A percentile compares a stretch with the other conserved stretches of the same genome.
Evolutionary conservation across 1,140 invertebrate species (phyloP).

Genomic region (Musca vetustissima): DNA sequence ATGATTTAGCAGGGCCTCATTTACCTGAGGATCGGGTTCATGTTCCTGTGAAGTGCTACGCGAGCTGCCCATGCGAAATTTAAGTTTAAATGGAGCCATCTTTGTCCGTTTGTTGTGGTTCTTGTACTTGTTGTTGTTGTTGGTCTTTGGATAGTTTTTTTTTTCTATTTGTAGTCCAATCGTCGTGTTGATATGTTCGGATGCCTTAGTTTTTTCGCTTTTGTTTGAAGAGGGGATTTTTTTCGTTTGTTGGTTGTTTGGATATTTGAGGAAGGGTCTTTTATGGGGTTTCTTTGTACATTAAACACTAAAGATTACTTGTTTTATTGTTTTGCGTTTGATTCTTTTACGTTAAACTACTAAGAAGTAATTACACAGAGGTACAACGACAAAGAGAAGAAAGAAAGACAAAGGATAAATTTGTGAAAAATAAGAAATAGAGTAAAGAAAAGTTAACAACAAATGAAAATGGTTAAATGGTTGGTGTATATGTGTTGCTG

Average conservation of each 20-base stretch:
- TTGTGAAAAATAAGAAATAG: background rate
- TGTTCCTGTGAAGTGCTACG: constrained; percentile 54
- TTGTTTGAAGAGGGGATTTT: background rate
- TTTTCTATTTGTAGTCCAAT: background rate
- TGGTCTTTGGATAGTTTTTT: background rate
- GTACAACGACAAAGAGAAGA: constrained; percentile 7
- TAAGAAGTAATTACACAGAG: constrained; percentile 13
- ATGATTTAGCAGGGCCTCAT: constrained; percentile 46
- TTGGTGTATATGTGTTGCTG: too few relatives aligned
- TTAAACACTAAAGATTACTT: constrained; percentile 9
- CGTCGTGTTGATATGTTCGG: too few relatives aligned
- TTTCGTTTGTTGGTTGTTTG: background rate
- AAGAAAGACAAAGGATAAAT: background rate
- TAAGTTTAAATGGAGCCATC: constrained; percentile 55
- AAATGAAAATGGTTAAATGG: too few relatives aligned
- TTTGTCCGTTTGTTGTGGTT: background rate
- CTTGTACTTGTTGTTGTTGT: background rate
- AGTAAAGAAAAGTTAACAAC: constrained; percentile 4
- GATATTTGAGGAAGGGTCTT: background rate
- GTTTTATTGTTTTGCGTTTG: background rate
- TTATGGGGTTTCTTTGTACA: constrained; percentile 10
- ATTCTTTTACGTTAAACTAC: constrained; percentile 8
- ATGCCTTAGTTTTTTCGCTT: too few relatives aligned
- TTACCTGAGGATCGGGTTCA: constrained; percentile 52
- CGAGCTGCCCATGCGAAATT: constrained; percentile 55